Evolutionary conservation across 2,113 vertebrate species (phyloP).

Genomic region (Mus pahari): DNA sequence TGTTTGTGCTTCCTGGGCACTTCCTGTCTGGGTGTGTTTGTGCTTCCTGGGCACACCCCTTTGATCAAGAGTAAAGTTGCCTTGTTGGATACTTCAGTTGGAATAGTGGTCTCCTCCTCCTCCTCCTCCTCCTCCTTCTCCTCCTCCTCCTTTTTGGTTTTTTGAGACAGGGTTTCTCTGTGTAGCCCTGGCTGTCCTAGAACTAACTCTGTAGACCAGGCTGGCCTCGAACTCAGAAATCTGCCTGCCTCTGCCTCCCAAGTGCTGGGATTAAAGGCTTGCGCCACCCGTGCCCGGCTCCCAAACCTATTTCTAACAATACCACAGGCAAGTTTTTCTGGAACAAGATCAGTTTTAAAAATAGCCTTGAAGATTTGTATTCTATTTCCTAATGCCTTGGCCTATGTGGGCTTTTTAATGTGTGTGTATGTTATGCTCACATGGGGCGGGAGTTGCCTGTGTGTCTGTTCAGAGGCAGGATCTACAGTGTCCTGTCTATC

Average conservation of each 20-base stretch:
- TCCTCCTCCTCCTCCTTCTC: too few species aligned
- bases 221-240: too few species aligned
- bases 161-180: too few species aligned
- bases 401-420: background rate
- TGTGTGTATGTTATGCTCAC: background rate
- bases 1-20: background rate
- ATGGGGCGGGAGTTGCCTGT: background rate
- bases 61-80: background rate
- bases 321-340: background rate
- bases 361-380: background rate
- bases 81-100: background rate
- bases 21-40: background rate
- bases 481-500: background rate
- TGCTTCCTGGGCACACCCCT: background rate
- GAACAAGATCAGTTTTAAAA: background rate
- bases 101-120: background rate
- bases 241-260: too few species aligned
- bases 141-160: too few species aligned
- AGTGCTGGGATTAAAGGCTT: too few species aligned
- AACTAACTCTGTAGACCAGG: too few species aligned
- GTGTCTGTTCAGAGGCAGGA: background rate
- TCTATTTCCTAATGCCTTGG: conserved; percentile 11
- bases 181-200: too few species aligned
- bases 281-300: too few species aligned
- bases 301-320: background rate